Evolutionary conservation across 2,888 invertebrate species (phyloP).

Genomic region (Anthrax anthrax): DNA sequence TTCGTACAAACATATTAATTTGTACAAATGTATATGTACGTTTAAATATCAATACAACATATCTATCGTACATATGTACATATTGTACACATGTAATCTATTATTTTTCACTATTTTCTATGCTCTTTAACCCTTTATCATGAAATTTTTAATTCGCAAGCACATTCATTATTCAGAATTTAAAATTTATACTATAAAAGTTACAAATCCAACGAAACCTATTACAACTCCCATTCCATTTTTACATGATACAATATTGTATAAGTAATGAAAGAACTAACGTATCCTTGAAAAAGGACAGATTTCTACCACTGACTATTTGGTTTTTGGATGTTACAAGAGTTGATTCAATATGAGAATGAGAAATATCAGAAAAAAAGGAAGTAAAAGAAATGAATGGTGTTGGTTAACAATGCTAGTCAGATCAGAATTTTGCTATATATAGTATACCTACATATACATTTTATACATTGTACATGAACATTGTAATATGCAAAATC

Average conservation of each 20-base stretch:
- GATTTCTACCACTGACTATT: neutral
- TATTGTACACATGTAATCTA: neutral
- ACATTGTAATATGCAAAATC: neutral
- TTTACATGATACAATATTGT: neutral
- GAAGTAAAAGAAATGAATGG: too few species aligned
- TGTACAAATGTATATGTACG: too few species aligned
- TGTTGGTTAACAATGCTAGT: too few species aligned
- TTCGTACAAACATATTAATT: too few species aligned
- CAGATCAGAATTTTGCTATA: too few species aligned
- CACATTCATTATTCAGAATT: constrained; percentile 5
- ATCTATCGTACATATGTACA: too few species aligned
- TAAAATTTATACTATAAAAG: constrained; percentile 5
- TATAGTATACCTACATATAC: too few species aligned
- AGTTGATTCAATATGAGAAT: too few species aligned
- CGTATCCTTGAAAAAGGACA: neutral
- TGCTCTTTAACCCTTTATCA: neutral
- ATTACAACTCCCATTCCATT: constrained; percentile 1
- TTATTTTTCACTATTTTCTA: neutral
- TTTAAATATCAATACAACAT: too few species aligned
- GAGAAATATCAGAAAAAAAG: too few species aligned
- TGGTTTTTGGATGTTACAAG: neutral
- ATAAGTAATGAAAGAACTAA: neutral
- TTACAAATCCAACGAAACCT: constrained; percentile 7
- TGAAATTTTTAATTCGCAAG: neutral
- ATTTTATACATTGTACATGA: too few species aligned